These are phyloP conservation scores for Chaetura pelagica DNA, from an alignment of 2,113 vertebrate species.

Conservation along the genomic window DNA sequence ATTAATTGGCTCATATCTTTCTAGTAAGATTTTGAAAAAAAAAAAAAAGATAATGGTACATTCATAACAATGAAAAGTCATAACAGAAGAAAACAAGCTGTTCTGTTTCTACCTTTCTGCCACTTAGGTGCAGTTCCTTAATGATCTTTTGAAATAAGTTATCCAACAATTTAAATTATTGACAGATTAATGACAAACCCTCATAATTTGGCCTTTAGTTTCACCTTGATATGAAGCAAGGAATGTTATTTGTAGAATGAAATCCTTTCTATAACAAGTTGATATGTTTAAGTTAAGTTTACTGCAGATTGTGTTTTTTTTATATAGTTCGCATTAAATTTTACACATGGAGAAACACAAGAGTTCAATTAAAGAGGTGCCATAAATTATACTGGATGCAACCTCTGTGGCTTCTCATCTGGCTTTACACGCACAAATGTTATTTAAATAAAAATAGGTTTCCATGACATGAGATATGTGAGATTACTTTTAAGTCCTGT, in stretches of 20 bases:
- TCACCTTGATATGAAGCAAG: not conserved
- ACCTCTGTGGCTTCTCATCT: not conserved
- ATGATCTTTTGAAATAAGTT: not conserved
- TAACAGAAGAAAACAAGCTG: not conserved
- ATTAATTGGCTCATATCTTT: not conserved
- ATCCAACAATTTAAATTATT: not conserved
- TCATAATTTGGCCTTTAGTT: not conserved
- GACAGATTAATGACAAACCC: not conserved
- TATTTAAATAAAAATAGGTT: not conserved
- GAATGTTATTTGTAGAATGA: not conserved
- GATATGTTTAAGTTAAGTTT: not conserved
- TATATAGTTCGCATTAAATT: not conserved
- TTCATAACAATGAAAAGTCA: not conserved
- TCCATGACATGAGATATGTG: not conserved
- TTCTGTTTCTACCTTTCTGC: not conserved
- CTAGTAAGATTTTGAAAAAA: not conserved
- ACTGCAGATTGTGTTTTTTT: not conserved
- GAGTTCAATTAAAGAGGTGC: not conserved
- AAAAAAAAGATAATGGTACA: not conserved
- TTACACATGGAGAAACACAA: not conserved
- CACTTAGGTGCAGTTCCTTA: not conserved
- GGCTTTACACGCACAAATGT: not conserved
- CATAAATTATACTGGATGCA: not conserved
- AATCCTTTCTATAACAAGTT: not conserved
- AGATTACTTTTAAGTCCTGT: not conserved